Evolutionary conservation across 2,888 invertebrate genomes (phyloP).

Genomic region (Crossocerus cetratus): DNA sequence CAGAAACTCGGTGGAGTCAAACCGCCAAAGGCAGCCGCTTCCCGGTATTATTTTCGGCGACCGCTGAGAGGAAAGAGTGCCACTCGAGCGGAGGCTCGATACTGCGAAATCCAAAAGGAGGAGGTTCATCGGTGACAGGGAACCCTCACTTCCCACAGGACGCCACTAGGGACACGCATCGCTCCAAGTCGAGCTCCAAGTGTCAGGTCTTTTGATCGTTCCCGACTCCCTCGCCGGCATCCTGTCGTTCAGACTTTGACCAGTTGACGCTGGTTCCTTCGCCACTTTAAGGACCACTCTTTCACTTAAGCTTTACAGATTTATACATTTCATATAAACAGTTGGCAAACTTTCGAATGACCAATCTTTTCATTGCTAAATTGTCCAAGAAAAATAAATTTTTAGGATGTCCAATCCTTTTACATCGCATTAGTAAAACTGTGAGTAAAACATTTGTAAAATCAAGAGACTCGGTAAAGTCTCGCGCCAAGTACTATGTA

Average conservation of each 20-base stretch:
- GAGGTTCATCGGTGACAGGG: slow-evolving; percentile 48
- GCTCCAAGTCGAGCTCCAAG: slow-evolving; percentile 19
- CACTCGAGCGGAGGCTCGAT: slow-evolving; percentile 33
- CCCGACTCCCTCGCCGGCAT: slow-evolving; percentile 34
- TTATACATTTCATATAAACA: too few species aligned
- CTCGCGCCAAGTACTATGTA: too few species aligned
- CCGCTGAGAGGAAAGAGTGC: slow-evolving; percentile 43
- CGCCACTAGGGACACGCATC: slow-evolving; percentile 5
- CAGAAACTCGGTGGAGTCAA: slow-evolving; percentile 47
- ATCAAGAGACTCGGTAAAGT: too few species aligned
- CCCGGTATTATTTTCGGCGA: slow-evolving; percentile 63
- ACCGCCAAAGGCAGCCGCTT: slow-evolving; percentile 70
- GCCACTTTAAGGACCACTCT: too few species aligned
- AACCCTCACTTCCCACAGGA: slow-evolving; percentile 7
- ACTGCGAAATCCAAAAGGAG: slow-evolving; percentile 65
- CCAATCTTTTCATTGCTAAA: too few species aligned
- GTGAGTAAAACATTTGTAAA: too few species aligned
- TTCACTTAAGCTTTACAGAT: too few species aligned
- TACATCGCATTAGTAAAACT: too few species aligned
- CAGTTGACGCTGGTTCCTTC: slow-evolving; percentile 42
- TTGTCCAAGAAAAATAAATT: too few species aligned
- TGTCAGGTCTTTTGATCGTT: slow-evolving; percentile 51
- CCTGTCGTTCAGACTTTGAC: slow-evolving; percentile 44
- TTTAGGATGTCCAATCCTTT: too few species aligned
- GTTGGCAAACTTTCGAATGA: too few species aligned